Percentiles rank a stretch among this genome's conserved stretches.
These are phyloP conservation scores for Eilema depressum DNA, from an alignment of 2,888 invertebrate genomes.

Conservation along the genomic window DNA sequence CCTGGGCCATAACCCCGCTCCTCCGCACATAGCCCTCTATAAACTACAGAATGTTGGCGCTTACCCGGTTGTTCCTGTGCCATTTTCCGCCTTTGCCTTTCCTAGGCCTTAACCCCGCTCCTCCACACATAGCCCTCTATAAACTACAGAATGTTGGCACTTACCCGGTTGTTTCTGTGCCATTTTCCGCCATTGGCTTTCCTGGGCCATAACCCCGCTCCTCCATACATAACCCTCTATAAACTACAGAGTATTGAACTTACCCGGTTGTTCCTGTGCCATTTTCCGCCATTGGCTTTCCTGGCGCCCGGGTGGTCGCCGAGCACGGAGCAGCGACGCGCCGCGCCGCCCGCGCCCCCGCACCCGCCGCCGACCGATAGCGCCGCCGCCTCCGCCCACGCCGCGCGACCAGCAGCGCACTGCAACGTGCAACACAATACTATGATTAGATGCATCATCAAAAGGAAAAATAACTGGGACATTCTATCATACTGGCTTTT, in stretches of 20 bases:
- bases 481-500: background rate
- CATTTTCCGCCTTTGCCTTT: constrained; percentile 89
- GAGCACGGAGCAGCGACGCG: constrained; percentile 84
- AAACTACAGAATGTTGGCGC: background rate
- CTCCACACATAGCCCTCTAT: no score
- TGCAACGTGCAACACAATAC: constrained; percentile 66
- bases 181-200: constrained; percentile 89
- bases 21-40: no score
- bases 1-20: constrained; percentile 60
- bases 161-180: constrained; percentile 95
- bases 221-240: no score
- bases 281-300: constrained; percentile 88
- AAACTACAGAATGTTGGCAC: background rate
- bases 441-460: background rate
- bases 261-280: constrained; percentile 96
- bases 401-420: constrained; percentile 94
- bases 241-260: background rate
- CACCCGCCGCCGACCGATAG: constrained; percentile 80
- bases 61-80: constrained; percentile 95
- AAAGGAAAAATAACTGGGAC: background rate
- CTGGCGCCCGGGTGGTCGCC: constrained; percentile 90
- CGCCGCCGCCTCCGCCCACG: constrained; percentile 91
- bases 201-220: constrained; percentile 59
- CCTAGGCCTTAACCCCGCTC: constrained; percentile 53
- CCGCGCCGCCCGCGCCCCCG: constrained; percentile 85